A percentile compares a stretch with the other conserved stretches of the same genome.
phyloP scores from a whole-genome alignment of 2,888 invertebrate genomes.

The Eupelmus urozonus region DNA sequence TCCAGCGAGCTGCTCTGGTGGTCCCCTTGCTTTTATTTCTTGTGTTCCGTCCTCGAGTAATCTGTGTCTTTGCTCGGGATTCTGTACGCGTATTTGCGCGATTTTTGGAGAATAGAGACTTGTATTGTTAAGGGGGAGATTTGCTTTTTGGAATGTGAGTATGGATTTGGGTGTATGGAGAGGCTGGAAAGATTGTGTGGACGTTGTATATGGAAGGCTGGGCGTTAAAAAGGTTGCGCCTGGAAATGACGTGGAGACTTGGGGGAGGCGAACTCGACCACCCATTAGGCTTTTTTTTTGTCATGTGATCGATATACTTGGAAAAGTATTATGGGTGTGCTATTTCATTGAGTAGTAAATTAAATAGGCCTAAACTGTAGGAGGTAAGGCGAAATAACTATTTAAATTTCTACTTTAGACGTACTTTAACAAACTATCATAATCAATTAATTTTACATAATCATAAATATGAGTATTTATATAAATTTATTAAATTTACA shows the following conservation, averaged over 20 bases:
- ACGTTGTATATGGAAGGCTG: neutral
- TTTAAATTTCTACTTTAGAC: no score
- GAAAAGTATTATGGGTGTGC: no score
- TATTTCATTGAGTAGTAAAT: no score
- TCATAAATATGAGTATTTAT: no score
- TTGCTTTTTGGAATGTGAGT: constrained; percentile 21
- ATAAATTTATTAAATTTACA: no score
- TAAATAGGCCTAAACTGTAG: no score
- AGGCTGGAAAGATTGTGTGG: neutral
- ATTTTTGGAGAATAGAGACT: neutral
- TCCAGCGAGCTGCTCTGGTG: constrained; percentile 14
- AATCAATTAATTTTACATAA: no score
- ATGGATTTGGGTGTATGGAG: no score
- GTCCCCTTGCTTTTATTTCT: neutral
- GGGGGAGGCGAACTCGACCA: neutral
- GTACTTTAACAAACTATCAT: no score
- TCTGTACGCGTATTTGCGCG: neutral
- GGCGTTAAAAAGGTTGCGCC: neutral
- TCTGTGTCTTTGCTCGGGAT: constrained; percentile 14
- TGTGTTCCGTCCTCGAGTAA: neutral
- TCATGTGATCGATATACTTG: no score
- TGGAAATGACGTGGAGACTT: constrained; percentile 1
- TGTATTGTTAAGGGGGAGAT: neutral
- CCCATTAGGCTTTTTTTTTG: neutral
- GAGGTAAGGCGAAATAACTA: no score